phyloP scores from a whole-genome alignment of 2,113 vertebrate genomes.

The Lamprotornis superbus region DNA sequence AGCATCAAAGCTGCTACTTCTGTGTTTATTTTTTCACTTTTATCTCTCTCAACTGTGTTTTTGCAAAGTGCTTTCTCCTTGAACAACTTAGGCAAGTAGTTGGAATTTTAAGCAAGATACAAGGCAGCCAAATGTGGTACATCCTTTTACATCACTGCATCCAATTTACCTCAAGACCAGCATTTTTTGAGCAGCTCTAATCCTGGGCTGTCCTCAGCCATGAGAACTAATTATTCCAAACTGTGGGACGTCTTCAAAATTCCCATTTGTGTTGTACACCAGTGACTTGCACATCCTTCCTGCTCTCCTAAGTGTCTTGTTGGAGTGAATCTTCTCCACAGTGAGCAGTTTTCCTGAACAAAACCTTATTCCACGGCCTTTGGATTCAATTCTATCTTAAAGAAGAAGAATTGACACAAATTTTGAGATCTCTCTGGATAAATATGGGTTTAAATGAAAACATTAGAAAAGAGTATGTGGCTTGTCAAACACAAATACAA shows the following conservation, averaged over 20 bases:
- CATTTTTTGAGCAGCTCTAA: not conserved
- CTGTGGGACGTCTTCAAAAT: not conserved
- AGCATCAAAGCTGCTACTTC: not conserved
- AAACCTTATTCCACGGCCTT: not conserved
- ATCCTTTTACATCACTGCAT: not conserved
- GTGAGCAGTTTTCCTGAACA: not conserved
- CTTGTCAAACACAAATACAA: not conserved
- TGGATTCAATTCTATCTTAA: not conserved
- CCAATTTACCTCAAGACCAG: not conserved
- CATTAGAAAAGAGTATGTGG: not conserved
- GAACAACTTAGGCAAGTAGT: not conserved
- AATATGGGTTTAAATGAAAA: not conserved
- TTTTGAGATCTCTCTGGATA: not conserved
- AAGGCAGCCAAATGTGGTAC: not conserved
- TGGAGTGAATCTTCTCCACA: not conserved
- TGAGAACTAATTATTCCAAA: not conserved
- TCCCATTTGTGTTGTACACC: not conserved
- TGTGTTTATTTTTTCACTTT: not conserved
- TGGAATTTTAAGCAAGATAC: not conserved
- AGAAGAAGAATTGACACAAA: constrained; percentile 12
- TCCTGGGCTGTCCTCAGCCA: not conserved
- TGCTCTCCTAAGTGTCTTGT: not conserved
- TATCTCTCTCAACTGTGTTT: not conserved
- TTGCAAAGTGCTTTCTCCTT: not conserved
- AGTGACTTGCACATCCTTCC: not conserved